These are phyloP conservation scores for Paedocypris sp. DNA, from an alignment of 2,113 vertebrate genomes.

Conservation along the genomic window DNA sequence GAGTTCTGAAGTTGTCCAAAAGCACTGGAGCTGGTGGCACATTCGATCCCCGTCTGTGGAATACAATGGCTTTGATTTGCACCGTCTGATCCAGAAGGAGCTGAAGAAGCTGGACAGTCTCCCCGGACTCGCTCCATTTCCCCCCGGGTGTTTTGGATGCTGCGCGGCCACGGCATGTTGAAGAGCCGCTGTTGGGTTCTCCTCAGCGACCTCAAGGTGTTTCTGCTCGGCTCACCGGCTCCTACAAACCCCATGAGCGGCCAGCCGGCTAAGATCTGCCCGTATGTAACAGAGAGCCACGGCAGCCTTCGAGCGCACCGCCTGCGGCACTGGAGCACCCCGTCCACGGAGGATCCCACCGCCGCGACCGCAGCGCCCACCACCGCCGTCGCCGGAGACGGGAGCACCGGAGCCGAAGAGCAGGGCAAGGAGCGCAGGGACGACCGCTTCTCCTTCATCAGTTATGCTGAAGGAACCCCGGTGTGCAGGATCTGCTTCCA, in stretches of 20 bases:
- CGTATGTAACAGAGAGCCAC: slow-evolving; percentile 62
- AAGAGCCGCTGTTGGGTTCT: slow-evolving; percentile 95
- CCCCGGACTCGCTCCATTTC: slow-evolving; percentile 62
- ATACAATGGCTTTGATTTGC: background rate
- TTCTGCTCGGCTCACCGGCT: slow-evolving; percentile 80
- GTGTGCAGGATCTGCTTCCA: slow-evolving; percentile 98
- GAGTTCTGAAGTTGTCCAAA: no score
- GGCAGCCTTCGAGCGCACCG: slow-evolving; percentile 61
- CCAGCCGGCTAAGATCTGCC: slow-evolving; percentile 49
- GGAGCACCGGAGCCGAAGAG: slow-evolving; percentile 67
- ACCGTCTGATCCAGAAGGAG: background rate
- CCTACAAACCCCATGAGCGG: slow-evolving; percentile 76
- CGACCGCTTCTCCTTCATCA: slow-evolving; percentile 85
- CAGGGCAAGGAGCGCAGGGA: slow-evolving; percentile 85
- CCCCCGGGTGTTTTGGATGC: slow-evolving; percentile 72
- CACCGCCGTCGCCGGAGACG: slow-evolving; percentile 52
- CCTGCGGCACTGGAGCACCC: slow-evolving; percentile 53
- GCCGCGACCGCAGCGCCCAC: slow-evolving; percentile 56
- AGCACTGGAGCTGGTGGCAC: no score
- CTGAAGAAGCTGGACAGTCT: slow-evolving; percentile 46
- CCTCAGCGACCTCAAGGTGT: slow-evolving; percentile 93
- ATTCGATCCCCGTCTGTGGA: no score
- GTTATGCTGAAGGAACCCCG: slow-evolving; percentile 86
- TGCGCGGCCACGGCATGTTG: slow-evolving; percentile 83
- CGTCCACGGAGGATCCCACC: slow-evolving; percentile 50